These are phyloP conservation scores for Hozukius guyotensis DNA, from an alignment of 2,797 vertebrate species.

Conservation along the genomic window DNA sequence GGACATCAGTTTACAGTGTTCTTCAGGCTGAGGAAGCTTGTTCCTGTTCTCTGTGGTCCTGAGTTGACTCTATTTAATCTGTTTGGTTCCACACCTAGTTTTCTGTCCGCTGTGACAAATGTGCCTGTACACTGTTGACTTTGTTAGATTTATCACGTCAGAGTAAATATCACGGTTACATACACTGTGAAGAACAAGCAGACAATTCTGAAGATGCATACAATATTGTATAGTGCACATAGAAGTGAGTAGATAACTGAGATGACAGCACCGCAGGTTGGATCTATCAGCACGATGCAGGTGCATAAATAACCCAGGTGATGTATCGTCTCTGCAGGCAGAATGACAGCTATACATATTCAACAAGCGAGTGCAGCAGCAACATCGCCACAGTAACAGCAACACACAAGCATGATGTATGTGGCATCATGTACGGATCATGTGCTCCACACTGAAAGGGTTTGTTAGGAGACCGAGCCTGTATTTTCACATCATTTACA, in stretches of 20 bases:
- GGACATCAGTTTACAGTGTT: neutral
- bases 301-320: neutral
- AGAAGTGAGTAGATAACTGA: neutral
- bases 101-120: neutral
- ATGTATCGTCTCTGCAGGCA: neutral
- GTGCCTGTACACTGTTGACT: neutral
- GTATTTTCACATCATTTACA: neutral
- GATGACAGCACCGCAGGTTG: neutral
- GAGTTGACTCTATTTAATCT: neutral
- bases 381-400: neutral
- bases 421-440: neutral
- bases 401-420: neutral
- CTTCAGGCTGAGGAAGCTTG: neutral
- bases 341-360: constrained; percentile 15
- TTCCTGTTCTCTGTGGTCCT: neutral
- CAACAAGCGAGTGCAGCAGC: neutral
- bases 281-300: neutral
- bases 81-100: neutral
- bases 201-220: neutral
- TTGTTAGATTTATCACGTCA: neutral
- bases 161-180: neutral
- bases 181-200: neutral
- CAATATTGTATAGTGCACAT: neutral
- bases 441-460: neutral
- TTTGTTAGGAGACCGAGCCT: neutral